Percentiles rank a stretch among this genome's conserved stretches.
Conservation (phyloP, 2,797 vertebrate genomes). For the Cyprinella venusta region DNA sequence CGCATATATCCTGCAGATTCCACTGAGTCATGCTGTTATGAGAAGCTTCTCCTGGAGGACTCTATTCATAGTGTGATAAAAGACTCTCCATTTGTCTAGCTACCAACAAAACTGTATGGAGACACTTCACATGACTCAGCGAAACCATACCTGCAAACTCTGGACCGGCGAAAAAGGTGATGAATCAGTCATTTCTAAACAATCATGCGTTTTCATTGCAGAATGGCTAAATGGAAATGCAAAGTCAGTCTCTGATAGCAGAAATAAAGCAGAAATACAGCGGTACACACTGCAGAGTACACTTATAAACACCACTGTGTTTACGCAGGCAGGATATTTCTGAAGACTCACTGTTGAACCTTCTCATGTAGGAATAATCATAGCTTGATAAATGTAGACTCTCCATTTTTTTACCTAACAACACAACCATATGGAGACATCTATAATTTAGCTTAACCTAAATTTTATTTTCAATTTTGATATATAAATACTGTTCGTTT, state of each 20-base stretch:
- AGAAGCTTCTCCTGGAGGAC: slow-evolving; percentile 55
- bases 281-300: too few relatives aligned
- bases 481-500: too few relatives aligned
- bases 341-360: too few relatives aligned
- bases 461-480: too few relatives aligned
- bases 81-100: slow-evolving; percentile 55
- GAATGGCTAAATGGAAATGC: not conserved
- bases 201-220: not conserved
- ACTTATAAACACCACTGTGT: not conserved
- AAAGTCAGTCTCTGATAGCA: not conserved
- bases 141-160: not conserved
- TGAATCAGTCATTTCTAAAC: not conserved
- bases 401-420: slow-evolving; percentile 33
- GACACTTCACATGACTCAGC: slow-evolving; percentile 21
- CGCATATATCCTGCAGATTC: slow-evolving; percentile 39
- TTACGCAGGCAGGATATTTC: not conserved
- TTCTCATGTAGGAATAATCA: slow-evolving; percentile 43
- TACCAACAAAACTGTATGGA: slow-evolving; percentile 34
- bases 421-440: slow-evolving; percentile 30
- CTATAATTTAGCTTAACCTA: not conserved
- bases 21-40: slow-evolving; percentile 64
- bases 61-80: slow-evolving; percentile 55
- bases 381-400: slow-evolving; percentile 61
- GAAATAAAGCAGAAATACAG: not conserved
- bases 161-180: not conserved